Evolutionary conservation across 2,113 vertebrate species (phyloP).

Genomic region (Stigmatopora argus): DNA sequence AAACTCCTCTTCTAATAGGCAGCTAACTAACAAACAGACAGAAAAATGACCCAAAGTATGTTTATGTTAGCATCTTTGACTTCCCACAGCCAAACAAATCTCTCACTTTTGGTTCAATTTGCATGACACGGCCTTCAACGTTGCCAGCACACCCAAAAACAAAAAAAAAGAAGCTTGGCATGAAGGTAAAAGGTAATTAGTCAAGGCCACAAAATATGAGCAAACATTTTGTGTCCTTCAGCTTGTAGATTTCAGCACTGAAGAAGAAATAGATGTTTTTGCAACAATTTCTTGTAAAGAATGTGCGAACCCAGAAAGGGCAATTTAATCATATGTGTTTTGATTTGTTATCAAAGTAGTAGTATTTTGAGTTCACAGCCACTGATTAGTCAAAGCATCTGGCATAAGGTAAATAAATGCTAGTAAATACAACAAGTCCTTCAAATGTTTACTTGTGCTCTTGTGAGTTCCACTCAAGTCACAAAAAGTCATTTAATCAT

Average conservation of each 20-base stretch:
- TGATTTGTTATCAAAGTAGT: too few relatives aligned
- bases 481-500: too few relatives aligned
- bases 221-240: background rate
- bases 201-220: background rate
- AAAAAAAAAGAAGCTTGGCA: background rate
- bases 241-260: background rate
- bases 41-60: too few relatives aligned
- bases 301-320: too few relatives aligned
- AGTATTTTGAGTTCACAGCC: slow-evolving; percentile 6
- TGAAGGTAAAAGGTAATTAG: background rate
- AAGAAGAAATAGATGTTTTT: background rate
- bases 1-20: too few relatives aligned
- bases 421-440: slow-evolving; percentile 18
- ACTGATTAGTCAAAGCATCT: slow-evolving; percentile 29
- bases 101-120: background rate
- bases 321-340: too few relatives aligned
- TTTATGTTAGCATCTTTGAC: too few relatives aligned
- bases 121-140: background rate
- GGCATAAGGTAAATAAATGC: slow-evolving; percentile 22
- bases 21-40: too few relatives aligned
- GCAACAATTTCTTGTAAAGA: background rate
- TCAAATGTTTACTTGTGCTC: slow-evolving; percentile 28
- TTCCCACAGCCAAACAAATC: too few relatives aligned
- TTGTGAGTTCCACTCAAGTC: slow-evolving; percentile 4
- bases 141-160: background rate